Base-by-base conservation (phyloP, 2,797 vertebrate species). In the Triplophysa bombifrons region DNA sequence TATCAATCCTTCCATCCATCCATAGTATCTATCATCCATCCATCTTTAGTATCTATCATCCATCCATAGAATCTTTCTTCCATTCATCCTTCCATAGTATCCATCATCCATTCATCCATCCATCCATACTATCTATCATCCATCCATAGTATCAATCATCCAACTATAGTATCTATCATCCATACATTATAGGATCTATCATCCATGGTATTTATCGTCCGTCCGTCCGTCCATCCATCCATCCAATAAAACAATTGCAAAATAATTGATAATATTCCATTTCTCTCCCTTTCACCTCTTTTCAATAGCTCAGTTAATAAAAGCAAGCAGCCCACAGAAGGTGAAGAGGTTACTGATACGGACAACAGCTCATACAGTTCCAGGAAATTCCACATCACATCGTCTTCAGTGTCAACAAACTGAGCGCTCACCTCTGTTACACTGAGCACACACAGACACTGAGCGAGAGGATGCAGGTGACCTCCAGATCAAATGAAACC, bases 401-500 rank as follows among this genome's bases (percentile, higher is more conserved):
- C 65, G 56, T 75, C 64, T 56, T 53, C 50, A 41, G 27, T 80
- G 81, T 81, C 76, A 76, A 70, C 76, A 76, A 78, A 82, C 51
- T 44, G 38, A 27, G 56, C 46, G 41, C 60, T 87, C 80, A 87
- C 76, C 84, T 82, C 48, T 48, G 60, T 63, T 58, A 53, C 76
- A 81, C 63, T 0, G 53, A 82, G 60, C 56, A 75, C 64, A 76
- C 71, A 69, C 25, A 78, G 53, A 86, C 83, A 80, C 85, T 88
- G 85, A 74, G 69, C 84, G 20, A 64, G 22, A 27, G 38, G 76
- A 74, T 68, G 78, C 61, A 64, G 73, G 68, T 75, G 14, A 44
- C 81, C 74, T 78, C 75, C 83, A 81, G 83, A 86, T 86, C 81
- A 80, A 88, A 89, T 81, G 86, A 89, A 89, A 87, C 85, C 55